Percentiles rank a stretch among this genome's conserved stretches.
phyloP scores from a whole-genome alignment of 2,888 invertebrate genomes.

The Drosophila percnosoma region DNA sequence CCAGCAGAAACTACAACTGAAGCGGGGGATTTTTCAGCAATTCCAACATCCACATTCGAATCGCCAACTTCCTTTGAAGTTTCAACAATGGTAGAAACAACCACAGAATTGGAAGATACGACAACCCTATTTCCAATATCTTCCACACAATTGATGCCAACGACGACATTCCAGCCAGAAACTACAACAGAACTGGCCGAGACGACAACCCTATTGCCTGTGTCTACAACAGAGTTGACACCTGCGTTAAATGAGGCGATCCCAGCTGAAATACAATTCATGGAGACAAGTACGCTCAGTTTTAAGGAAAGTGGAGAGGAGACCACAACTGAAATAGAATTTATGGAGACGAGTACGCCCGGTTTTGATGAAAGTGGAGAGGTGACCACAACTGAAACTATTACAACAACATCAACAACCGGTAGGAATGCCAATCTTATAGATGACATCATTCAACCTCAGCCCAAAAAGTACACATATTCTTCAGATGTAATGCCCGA shows the following conservation, averaged over 20 bases:
- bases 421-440: slow-evolving; percentile 2
- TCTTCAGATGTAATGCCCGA: slow-evolving; percentile 79
- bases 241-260: neutral
- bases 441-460: slow-evolving; percentile 38
- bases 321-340: slow-evolving; percentile 9
- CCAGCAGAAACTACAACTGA: slow-evolving; percentile 4
- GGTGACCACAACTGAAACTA: slow-evolving; percentile 1
- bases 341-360: slow-evolving; percentile 7
- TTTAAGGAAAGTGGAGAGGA: neutral
- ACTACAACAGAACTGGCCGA: slow-evolving; percentile 2
- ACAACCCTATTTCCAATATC: slow-evolving; percentile 2
- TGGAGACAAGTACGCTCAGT: slow-evolving; percentile 1
- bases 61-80: neutral
- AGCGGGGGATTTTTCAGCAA: neutral
- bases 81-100: neutral
- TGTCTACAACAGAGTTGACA: neutral
- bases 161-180: neutral
- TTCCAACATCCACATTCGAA: neutral
- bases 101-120: slow-evolving; percentile 4
- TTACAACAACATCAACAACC: neutral
- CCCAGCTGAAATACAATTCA: slow-evolving; percentile 12
- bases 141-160: slow-evolving; percentile 1
- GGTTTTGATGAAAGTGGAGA: neutral
- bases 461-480: slow-evolving; percentile 58
- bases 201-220: neutral